Evolutionary conservation across 2,113 vertebrate species (phyloP).

Genomic region (Lontra canadensis): DNA sequence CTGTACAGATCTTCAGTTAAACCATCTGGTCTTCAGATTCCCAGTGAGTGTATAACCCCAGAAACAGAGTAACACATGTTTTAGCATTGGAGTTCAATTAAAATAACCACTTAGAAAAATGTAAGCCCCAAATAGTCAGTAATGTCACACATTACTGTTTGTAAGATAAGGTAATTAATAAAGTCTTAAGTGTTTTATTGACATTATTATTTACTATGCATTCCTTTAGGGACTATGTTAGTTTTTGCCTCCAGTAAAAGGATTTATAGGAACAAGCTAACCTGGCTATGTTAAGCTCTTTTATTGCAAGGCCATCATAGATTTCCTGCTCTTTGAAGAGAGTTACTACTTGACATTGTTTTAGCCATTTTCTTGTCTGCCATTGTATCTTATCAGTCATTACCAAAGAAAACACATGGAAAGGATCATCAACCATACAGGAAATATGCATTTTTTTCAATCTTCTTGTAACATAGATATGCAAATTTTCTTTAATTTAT

Average conservation of each 20-base stretch:
- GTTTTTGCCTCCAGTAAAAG: not conserved
- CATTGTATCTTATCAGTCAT: not conserved
- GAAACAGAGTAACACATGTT: not conserved
- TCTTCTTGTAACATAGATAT: not conserved
- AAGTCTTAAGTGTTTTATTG: not conserved
- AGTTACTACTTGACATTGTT: not conserved
- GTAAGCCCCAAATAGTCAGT: not conserved
- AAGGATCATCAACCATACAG: not conserved
- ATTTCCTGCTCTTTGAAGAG: not conserved
- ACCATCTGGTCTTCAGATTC: not conserved
- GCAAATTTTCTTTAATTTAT: not conserved
- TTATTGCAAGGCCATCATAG: not conserved
- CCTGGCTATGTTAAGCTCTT: constrained; percentile 1
- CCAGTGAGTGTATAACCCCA: not conserved
- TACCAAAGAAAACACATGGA: not conserved
- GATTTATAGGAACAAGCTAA: constrained; percentile 33
- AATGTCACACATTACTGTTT: not conserved
- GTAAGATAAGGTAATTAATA: constrained; percentile 17
- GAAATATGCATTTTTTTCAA: constrained; percentile 15
- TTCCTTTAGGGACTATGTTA: not conserved
- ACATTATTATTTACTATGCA: not conserved
- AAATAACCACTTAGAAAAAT: not conserved
- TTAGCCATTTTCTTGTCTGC: not conserved
- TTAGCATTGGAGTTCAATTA: not conserved
- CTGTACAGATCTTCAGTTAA: not conserved